Conservation (phyloP, 1,140 invertebrate species). For the Caenorhabditis briggsae region DNA sequence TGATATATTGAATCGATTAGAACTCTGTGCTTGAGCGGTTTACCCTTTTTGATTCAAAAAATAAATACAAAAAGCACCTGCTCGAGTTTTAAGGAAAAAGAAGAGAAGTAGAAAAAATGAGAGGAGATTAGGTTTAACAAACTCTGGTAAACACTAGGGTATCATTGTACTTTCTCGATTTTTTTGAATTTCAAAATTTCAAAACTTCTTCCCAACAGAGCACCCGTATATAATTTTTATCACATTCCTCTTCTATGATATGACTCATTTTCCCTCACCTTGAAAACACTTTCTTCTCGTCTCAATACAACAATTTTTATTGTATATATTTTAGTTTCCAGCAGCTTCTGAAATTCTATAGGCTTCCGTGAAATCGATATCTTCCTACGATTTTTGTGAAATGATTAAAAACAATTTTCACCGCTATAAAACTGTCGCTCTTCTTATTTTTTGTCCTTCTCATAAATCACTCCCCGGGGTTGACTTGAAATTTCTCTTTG, state of each 20-base stretch:
- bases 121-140: constrained; percentile 5
- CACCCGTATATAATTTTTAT: not conserved
- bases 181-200: constrained; percentile 6
- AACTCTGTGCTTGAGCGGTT: not conserved
- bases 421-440: not conserved
- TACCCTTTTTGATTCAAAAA: constrained; percentile 44
- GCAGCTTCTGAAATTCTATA: not conserved
- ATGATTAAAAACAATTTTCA: constrained; percentile 3
- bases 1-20: not conserved
- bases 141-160: not conserved
- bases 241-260: not conserved
- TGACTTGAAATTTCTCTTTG: too few species aligned
- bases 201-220: not conserved
- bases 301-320: not conserved
- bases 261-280: constrained; percentile 14
- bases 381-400: not conserved
- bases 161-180: not conserved
- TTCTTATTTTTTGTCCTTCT: not conserved
- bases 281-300: not conserved
- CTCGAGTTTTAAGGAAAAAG: too few species aligned
- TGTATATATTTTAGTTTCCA: not conserved
- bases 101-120: too few species aligned
- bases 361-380: not conserved
- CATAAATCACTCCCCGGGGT: not conserved
- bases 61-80: constrained; percentile 27